phyloP scores from a whole-genome alignment of 2,113 vertebrate species.

The Plectropomus leopardus region DNA sequence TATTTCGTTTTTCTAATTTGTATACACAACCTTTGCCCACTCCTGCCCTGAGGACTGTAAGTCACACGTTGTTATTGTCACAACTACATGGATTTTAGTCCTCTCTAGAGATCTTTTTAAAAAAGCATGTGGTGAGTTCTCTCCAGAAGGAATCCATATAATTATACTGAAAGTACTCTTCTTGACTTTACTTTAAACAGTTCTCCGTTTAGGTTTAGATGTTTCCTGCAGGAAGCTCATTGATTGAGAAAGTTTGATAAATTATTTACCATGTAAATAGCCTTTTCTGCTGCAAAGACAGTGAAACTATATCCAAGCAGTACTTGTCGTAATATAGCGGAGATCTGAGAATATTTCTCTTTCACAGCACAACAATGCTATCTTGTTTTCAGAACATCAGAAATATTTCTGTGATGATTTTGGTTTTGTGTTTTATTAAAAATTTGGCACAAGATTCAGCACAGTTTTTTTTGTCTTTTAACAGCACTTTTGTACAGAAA shows the following conservation, averaged over 20 bases:
- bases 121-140: slow-evolving; percentile 1
- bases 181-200: slow-evolving; percentile 19
- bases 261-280: slow-evolving; percentile 73
- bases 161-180: slow-evolving; percentile 1
- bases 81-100: background rate
- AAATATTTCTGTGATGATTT: slow-evolving; percentile 39
- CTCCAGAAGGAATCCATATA: background rate
- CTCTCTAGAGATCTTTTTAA: background rate
- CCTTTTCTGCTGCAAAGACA: slow-evolving; percentile 55
- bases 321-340: background rate
- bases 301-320: slow-evolving; percentile 1
- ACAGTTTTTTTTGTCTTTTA: background rate
- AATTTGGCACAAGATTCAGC: background rate
- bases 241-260: slow-evolving; percentile 42
- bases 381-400: slow-evolving; percentile 43
- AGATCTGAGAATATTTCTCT: slow-evolving; percentile 43
- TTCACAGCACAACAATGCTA: slow-evolving; percentile 29
- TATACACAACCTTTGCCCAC: background rate
- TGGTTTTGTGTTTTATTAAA: slow-evolving; percentile 66
- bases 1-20: background rate
- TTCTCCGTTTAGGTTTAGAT: slow-evolving; percentile 34
- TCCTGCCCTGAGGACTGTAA: background rate
- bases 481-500: background rate
- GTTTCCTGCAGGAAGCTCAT: slow-evolving; percentile 15
- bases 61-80: background rate